A percentile compares a stretch with the other conserved stretches of the same genome.
phyloP scores from a whole-genome alignment of 2,888 invertebrate genomes.

The Lithophane leautieri region DNA sequence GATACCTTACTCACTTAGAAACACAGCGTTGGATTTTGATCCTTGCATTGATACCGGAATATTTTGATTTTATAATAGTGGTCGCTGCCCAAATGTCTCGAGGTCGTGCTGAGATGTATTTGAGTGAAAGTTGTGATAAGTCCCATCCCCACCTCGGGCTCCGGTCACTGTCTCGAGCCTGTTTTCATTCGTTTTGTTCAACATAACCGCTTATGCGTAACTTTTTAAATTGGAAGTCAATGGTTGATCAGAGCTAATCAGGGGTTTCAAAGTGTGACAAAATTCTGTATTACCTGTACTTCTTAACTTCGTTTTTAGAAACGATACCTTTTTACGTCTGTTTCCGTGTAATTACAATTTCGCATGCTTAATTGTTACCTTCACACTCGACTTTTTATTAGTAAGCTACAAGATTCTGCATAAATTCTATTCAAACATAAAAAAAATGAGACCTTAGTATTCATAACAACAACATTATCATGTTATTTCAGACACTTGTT shows the following conservation, averaged over 20 bases:
- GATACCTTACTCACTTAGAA: slow-evolving; percentile 32
- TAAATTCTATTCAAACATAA: neutral
- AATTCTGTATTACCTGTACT: slow-evolving; percentile 6
- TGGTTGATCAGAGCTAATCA: slow-evolving; percentile 52
- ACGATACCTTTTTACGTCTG: slow-evolving; percentile 9
- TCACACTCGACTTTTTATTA: slow-evolving; percentile 23
- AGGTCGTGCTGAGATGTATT: slow-evolving; percentile 76
- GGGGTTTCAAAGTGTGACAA: slow-evolving; percentile 39
- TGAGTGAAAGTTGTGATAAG: slow-evolving; percentile 76
- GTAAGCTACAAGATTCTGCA: slow-evolving; percentile 6
- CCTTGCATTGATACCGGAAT: slow-evolving; percentile 53
- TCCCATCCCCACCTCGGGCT: slow-evolving; percentile 35
- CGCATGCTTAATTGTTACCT: slow-evolving; percentile 34
- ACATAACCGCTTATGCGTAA: slow-evolving; percentile 65
- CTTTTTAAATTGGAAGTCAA: slow-evolving; percentile 60
- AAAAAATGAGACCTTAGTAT: neutral
- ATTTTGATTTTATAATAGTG: slow-evolving; percentile 46
- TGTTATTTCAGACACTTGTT: slow-evolving; percentile 12
- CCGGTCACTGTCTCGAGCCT: slow-evolving; percentile 51
- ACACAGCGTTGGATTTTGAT: slow-evolving; percentile 64
- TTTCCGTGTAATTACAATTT: slow-evolving; percentile 31
- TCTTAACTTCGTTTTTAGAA: slow-evolving; percentile 20
- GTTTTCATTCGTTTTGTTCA: slow-evolving; percentile 61
- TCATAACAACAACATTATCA: neutral
- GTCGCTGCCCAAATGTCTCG: slow-evolving; percentile 63